Evolutionary conservation across 2,888 invertebrate genomes (phyloP).

Genomic region (Maniola hyperantus): DNA sequence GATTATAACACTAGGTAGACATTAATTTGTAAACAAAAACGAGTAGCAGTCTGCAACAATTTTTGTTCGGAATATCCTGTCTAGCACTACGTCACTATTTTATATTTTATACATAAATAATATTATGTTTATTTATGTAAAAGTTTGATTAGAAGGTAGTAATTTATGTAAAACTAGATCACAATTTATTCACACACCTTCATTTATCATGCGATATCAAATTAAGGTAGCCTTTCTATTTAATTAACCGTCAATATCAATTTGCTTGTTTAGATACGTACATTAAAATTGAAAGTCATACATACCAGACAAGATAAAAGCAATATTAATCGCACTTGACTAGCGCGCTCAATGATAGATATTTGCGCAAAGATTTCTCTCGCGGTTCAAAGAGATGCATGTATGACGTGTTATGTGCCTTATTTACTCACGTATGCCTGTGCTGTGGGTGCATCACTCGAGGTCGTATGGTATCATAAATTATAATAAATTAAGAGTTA

Average conservation of each 20-base stretch:
- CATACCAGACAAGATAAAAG: conserved; percentile 1
- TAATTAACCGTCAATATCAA: neutral
- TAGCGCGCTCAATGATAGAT: conserved; percentile 3
- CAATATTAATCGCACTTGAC: neutral
- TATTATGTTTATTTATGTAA: too few species aligned
- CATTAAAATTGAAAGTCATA: conserved; percentile 4
- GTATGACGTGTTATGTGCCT: neutral
- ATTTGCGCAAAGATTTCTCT: conserved; percentile 32
- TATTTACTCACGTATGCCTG: conserved; percentile 6
- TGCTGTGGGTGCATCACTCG: conserved; percentile 20
- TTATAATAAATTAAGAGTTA: neutral
- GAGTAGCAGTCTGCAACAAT: too few species aligned
- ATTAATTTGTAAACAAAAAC: too few species aligned
- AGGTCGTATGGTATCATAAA: conserved; percentile 2
- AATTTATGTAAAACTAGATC: too few species aligned
- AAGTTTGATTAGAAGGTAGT: too few species aligned
- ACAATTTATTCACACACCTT: neutral
- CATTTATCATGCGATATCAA: neutral
- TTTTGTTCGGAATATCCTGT: too few species aligned
- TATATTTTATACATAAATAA: too few species aligned
- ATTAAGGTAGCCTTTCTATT: neutral
- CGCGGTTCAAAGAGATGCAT: conserved; percentile 13
- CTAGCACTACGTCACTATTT: too few species aligned
- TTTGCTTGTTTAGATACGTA: neutral
- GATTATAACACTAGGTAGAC: too few species aligned